Evolutionary conservation across 2,797 vertebrate genomes (phyloP), one percentile per base, ranked within the genome.

Genomic region (Otolemur crassicaudatus): DNA sequence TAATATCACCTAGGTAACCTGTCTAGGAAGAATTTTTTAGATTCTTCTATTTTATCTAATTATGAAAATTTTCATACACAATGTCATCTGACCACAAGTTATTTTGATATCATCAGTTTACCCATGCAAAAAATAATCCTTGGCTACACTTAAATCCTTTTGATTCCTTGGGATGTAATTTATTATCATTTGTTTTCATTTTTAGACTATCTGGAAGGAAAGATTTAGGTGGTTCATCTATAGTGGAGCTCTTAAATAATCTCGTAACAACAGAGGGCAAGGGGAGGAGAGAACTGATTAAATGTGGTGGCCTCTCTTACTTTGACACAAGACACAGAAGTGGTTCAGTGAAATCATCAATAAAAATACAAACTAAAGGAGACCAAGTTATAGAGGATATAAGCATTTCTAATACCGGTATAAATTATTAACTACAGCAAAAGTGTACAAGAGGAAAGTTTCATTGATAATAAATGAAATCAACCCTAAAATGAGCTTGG

Each of bases 1-100:
- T 94, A 85, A 34, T 31, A 96, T 63, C 17, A 37, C 22, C 96
- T 91, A 97, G 92, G 56, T 67, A 87, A 67, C 65, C 31, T 67
- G 91, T 81, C 61, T 91, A 87, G 31, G 46, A 86, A 67, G 7
- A 88, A 76, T 85, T 65, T 29, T 83, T 87, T 56, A 34, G 29
- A 75, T 63, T 43, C 34, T 56, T 73, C 9, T 49, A 73, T 84
- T 75, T 93, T 65, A 77, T 67, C 14, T 67, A 46, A 65, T 53
- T 46, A 92, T 63, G 83, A 49, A 56, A 31, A 8, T 87, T 70
- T 90, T 85, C 23, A 84, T 63, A 14, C 6, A 17, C 58, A 65
- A 81, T 53, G 29, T 43, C 40, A 69, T 23, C 49, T 77, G 5
- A 69, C 83, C 20, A 40, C 22, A 87, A 17, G 69, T 80, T 82